Evolutionary conservation across 2,113 vertebrate species (phyloP).

Genomic region (Orthochromis malagaraziensis): DNA sequence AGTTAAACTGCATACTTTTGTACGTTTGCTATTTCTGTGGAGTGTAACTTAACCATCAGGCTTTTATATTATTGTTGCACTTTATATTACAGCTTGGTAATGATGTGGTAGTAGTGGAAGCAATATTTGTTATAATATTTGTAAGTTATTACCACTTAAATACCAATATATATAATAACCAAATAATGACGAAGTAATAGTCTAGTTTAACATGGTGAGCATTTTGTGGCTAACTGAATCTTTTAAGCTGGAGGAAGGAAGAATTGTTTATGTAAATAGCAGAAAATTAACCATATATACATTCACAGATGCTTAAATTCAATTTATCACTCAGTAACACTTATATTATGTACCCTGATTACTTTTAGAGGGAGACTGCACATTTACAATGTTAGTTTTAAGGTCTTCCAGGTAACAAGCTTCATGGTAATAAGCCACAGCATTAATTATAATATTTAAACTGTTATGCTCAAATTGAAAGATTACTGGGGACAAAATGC

Average conservation of each 20-base stretch:
- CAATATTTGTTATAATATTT: neutral
- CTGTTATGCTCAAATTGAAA: neutral
- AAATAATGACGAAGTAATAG: neutral
- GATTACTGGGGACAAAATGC: neutral
- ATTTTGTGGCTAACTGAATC: neutral
- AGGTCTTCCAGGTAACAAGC: neutral
- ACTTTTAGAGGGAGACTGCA: neutral
- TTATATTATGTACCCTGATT: neutral
- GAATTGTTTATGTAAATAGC: neutral
- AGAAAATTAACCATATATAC: neutral
- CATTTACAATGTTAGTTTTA: neutral
- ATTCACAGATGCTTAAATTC: neutral
- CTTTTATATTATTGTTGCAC: neutral
- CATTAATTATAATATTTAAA: neutral
- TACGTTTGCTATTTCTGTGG: neutral
- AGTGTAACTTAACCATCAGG: neutral
- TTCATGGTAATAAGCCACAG: neutral
- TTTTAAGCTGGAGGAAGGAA: neutral
- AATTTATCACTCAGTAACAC: neutral
- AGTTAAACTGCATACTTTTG: neutral
- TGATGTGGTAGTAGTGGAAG: neutral
- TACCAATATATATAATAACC: neutral
- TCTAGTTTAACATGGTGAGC: neutral
- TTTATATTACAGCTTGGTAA: neutral
- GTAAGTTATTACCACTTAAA: neutral